phyloP scores from a whole-genome alignment of 2,113 vertebrate species.

The Clupea harengus region DNA sequence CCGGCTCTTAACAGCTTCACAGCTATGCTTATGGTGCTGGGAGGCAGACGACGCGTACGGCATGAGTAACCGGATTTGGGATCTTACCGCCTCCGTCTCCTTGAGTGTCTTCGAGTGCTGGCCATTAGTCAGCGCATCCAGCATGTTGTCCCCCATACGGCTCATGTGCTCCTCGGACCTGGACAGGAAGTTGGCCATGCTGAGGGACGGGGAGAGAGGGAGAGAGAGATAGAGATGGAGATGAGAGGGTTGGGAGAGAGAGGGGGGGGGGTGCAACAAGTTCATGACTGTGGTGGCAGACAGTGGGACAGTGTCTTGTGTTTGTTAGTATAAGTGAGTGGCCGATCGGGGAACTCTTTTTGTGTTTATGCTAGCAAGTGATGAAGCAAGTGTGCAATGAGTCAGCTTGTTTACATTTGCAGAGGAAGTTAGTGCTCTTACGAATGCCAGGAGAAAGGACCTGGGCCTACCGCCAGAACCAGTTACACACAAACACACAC shows the following conservation, averaged over 20 bases:
- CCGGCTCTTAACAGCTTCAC: neutral
- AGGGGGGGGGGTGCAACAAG: neutral
- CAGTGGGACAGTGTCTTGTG: neutral
- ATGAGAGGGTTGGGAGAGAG: neutral
- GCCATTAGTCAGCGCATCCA: slow-evolving; percentile 91
- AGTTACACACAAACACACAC: slow-evolving; percentile 24
- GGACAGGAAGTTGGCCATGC: slow-evolving; percentile 82
- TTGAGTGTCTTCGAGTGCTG: slow-evolving; percentile 84
- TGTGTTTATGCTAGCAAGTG: neutral
- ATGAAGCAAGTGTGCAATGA: neutral
- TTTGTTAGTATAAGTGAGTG: slow-evolving; percentile 3
- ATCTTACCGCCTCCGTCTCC: slow-evolving; percentile 76
- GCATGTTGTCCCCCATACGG: slow-evolving; percentile 88
- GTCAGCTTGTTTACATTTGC: slow-evolving; percentile 3
- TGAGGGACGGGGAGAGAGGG: slow-evolving; percentile 45
- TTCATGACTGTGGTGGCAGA: neutral
- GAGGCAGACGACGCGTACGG: neutral
- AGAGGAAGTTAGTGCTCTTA: neutral
- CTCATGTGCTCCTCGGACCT: slow-evolving; percentile 85
- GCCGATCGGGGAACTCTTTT: neutral
- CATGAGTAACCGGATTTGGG: neutral
- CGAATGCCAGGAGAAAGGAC: neutral
- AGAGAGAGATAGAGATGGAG: neutral
- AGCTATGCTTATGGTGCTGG: neutral
- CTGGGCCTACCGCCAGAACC: neutral